Evolutionary conservation across 2,888 invertebrate genomes (phyloP).

Genomic region (Caenorhabditis japonica): DNA sequence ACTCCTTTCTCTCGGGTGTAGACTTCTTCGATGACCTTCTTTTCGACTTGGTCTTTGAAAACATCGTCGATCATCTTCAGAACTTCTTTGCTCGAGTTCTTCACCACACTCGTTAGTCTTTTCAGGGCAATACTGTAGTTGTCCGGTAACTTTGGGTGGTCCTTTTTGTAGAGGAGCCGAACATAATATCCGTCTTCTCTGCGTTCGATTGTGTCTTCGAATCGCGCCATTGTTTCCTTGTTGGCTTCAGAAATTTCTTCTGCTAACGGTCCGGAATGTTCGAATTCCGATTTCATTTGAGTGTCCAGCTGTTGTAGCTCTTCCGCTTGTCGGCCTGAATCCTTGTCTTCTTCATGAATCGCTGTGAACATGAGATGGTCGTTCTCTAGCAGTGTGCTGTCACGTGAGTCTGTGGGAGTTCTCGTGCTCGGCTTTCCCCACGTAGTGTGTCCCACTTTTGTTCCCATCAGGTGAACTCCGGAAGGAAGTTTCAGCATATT

Average conservation of each 20-base stretch:
- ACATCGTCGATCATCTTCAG: constrained; percentile 41
- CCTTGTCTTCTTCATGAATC: too few relatives aligned
- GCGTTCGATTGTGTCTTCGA: constrained; percentile 20
- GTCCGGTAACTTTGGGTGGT: constrained; percentile 1
- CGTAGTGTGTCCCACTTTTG: too few relatives aligned
- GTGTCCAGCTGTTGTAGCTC: neutral
- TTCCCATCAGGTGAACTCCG: too few relatives aligned
- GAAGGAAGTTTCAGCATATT: too few relatives aligned
- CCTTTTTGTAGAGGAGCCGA: constrained; percentile 4
- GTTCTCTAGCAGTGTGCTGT: too few relatives aligned
- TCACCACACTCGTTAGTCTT: constrained; percentile 2
- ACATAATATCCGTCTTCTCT: constrained; percentile 32
- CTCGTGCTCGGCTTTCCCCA: too few relatives aligned
- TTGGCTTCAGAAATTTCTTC: neutral
- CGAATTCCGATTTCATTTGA: neutral
- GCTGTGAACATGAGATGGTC: too few relatives aligned
- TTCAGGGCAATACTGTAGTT: constrained; percentile 12
- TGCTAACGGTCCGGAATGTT: neutral
- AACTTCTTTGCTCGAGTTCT: constrained; percentile 2
- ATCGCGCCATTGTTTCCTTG: neutral
- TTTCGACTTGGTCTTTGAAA: constrained; percentile 53
- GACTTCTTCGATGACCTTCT: constrained; percentile 57
- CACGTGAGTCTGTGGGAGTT: too few relatives aligned
- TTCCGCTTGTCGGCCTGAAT: too few relatives aligned
- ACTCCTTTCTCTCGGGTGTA: neutral